Evolutionary conservation across 2,113 vertebrate genomes (phyloP), one percentile per base, ranked within the genome.

Genomic region (Elephantulus edwardii): DNA sequence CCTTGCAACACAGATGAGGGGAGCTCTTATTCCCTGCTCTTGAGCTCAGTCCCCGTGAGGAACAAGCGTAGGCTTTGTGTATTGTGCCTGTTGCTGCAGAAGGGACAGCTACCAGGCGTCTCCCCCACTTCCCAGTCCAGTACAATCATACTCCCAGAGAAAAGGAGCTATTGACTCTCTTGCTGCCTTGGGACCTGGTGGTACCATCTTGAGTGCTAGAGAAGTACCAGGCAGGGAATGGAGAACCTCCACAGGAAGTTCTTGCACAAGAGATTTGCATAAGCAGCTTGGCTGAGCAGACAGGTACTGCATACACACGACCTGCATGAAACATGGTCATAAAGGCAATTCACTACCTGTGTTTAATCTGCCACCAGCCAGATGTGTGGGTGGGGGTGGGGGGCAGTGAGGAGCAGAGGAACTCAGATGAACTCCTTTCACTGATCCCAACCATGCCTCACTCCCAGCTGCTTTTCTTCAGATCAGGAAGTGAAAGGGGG

Each of bases 131-230:
- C 26, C 38, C 60, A 44, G n/a, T 76, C 28, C 0, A 1, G n/a
- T 38, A 75, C 77, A 35, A 66, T 52, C 82, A 62, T 6, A 3
- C 75, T 95, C 92, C 81, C 87, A 83, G 91, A 96, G 94, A 94
- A 96, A 95, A 89, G 85, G 85, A 94, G 52, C 76, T 84, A 83
- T 95, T 96, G 93, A 95, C 82, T 82, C 42, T 80, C 62, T 62
- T 56, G 66, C 81, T 94, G 93, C 75, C 79, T 91, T 88, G 91
- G 95, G 84, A 86, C 89, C 78, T 62, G n/a, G 58, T 94, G 92
- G 94, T 95, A 90, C 96, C 93, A 95, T 86, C 85, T 52, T n/a
- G 75, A 82, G 71, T 68, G 60, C 79, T 30, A 79, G 68, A 89
- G 60, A 86, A 78, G 56, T 85, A 30, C 89, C 85, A 95, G 40